Evolutionary conservation across 2,888 invertebrate species (phyloP), one percentile per base, ranked within the genome.

Genomic region (Sinelater perroti): DNA sequence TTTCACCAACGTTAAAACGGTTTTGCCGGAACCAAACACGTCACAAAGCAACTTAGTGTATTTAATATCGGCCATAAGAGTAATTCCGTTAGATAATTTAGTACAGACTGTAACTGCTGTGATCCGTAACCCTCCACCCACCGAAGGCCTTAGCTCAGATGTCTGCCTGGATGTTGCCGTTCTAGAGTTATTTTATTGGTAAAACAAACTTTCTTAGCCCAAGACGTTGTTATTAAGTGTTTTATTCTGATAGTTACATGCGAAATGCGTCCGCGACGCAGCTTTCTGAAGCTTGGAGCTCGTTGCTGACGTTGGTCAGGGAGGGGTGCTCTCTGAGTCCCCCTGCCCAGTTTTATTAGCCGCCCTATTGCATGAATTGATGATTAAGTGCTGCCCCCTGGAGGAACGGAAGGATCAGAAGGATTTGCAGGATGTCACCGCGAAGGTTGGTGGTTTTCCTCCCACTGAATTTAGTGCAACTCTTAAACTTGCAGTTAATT

Each of bases 51-150:
- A 90, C 59, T 80, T 93, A 67, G 92, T 94, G 7, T 86, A 91
- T 63, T 79, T 94, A 62, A 86, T 94, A 38, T 87, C 88, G 47
- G 88, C 90, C 21, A 89, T 94, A 62, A 85, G 90, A 62, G 91
- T 92, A 1, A 87, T 95, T 80, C 92, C 93, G 1, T 86, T 91
- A 70, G 93, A 93, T 71, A 89, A 89, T 47, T 83, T 93, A 67
- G 88, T 95, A 40, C 88, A 90, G 78, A 91, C 91, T 2, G 85
- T 93, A 13, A 87, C 89, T 70, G 88, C 89, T 72, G 91, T 93
- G 57, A 86, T 94, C 20, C 90, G 89, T 74, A 87, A 89, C 60
- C 91, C 91, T 10, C 87, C 88, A 1, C 82, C 82, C 1, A 83
- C 81, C 14, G 81, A 81, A 63, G 86, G 86, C 30, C 80, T 87